Conservation (phyloP, 2,797 vertebrate species). For the Tokudaia muenninki region DNA sequence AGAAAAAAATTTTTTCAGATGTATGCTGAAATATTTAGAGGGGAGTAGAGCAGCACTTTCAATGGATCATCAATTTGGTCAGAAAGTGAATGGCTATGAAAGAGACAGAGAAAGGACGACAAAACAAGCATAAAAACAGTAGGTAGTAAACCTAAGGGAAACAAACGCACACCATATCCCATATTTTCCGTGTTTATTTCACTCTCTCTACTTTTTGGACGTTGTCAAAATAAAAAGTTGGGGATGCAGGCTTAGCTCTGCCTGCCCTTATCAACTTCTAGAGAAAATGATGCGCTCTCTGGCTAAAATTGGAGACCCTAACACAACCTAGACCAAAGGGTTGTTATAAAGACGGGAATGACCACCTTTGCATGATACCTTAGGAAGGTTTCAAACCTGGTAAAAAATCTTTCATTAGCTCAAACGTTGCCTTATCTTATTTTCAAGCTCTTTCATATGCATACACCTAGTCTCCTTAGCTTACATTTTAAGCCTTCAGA, state of each 20-base stretch:
- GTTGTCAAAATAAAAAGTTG: slow-evolving; percentile 40
- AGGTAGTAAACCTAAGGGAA: background rate
- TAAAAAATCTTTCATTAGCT: background rate
- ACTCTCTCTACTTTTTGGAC: background rate
- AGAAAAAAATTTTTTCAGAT: slow-evolving; percentile 30
- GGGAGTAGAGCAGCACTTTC: background rate
- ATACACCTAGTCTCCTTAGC: background rate
- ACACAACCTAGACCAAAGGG: background rate
- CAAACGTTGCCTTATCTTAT: background rate
- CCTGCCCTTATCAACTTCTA: background rate
- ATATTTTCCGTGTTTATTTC: background rate
- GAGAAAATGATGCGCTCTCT: slow-evolving; percentile 14
- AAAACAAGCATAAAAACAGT: slow-evolving; percentile 12
- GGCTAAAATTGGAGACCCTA: slow-evolving; percentile 21
- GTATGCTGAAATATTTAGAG: slow-evolving; percentile 27
- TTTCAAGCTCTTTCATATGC: slow-evolving; percentile 12
- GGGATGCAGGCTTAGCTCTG: background rate
- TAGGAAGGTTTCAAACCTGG: background rate
- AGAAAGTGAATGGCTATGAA: background rate
- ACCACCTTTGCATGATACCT: background rate
- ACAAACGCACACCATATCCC: background rate
- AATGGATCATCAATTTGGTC: background rate
- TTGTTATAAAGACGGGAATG: background rate
- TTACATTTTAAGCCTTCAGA: slow-evolving; percentile 44
- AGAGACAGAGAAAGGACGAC: background rate